These are phyloP conservation scores for Hydractinia symbiolongicarpus DNA, from an alignment of 30 jellyfish, hydroid and myxozoan genomes.

Conservation along the genomic window DNA sequence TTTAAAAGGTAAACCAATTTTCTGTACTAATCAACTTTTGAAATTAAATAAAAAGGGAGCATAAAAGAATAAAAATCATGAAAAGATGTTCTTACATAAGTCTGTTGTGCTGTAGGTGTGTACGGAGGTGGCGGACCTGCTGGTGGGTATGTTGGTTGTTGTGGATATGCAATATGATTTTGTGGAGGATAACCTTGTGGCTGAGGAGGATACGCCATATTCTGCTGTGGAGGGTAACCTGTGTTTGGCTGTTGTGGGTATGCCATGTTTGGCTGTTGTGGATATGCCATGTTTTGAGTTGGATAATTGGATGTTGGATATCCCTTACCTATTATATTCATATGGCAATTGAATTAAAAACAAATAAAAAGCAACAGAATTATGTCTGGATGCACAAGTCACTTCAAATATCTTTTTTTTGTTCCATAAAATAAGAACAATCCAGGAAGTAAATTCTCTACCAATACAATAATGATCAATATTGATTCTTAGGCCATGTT, in stretches of 20 bases:
- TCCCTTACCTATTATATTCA: no score
- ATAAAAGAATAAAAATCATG: neutral
- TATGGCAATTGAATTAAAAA: no score
- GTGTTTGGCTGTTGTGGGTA: neutral
- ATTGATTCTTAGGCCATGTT: no score
- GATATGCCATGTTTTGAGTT: neutral
- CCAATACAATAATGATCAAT: no score
- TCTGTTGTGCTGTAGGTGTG: conserved; percentile 16
- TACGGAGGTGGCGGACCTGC: conserved; percentile 17
- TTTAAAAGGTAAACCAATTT: neutral
- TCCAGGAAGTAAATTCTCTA: no score
- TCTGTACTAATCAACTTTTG: neutral
- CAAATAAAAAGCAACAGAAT: no score
- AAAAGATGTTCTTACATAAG: conserved; percentile 1
- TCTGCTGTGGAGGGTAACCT: conserved; percentile 18
- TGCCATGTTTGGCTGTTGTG: conserved; percentile 11
- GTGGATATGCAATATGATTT: neutral
- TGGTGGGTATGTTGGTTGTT: neutral
- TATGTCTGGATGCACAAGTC: no score
- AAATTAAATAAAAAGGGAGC: no score
- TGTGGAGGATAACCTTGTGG: conserved; percentile 10
- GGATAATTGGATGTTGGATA: neutral
- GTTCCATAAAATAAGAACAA: no score
- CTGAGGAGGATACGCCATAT: neutral
- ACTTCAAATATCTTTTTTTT: no score